These are phyloP conservation scores for Kobus ellipsiprymnus DNA, from an alignment of 2,113 vertebrate species.

Conservation along the genomic window DNA sequence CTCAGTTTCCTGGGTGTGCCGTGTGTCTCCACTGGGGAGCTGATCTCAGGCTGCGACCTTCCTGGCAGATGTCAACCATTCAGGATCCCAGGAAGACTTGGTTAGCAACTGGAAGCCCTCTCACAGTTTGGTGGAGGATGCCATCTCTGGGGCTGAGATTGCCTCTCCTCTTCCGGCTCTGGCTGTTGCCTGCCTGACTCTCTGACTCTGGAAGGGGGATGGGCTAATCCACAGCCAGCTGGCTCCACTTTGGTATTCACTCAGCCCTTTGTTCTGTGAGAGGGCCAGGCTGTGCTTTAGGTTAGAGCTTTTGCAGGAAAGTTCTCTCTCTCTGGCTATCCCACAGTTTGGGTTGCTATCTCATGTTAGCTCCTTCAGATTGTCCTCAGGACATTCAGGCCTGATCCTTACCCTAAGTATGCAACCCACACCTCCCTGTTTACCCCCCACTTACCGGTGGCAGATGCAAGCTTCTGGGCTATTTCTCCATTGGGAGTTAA, in stretches of 20 bases:
- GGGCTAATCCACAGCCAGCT: not conserved
- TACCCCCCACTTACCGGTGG: not conserved
- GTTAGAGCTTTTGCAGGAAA: not conserved
- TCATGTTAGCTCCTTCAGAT: not conserved
- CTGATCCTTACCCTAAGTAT: not conserved
- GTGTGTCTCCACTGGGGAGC: rapidly evolving
- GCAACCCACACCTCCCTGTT: not conserved
- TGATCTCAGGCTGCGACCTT: not conserved
- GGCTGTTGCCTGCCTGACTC: not conserved
- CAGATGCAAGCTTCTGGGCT: not conserved
- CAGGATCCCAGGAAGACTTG: not conserved
- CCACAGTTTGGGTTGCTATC: not conserved
- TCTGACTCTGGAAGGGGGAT: not conserved
- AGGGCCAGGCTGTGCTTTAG: not conserved
- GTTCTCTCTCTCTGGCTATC: not conserved
- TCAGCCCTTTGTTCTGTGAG: not conserved
- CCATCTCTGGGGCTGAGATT: not conserved
- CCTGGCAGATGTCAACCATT: not conserved
- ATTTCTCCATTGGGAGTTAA: not conserved
- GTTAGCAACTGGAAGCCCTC: not conserved
- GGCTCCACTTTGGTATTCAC: not conserved
- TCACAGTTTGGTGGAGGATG: not conserved
- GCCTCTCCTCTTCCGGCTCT: not conserved
- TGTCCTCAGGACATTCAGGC: not conserved
- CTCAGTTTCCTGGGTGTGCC: not conserved